phyloP scores from a whole-genome alignment of 2,113 vertebrate species.

The Vulpes vulpes region DNA sequence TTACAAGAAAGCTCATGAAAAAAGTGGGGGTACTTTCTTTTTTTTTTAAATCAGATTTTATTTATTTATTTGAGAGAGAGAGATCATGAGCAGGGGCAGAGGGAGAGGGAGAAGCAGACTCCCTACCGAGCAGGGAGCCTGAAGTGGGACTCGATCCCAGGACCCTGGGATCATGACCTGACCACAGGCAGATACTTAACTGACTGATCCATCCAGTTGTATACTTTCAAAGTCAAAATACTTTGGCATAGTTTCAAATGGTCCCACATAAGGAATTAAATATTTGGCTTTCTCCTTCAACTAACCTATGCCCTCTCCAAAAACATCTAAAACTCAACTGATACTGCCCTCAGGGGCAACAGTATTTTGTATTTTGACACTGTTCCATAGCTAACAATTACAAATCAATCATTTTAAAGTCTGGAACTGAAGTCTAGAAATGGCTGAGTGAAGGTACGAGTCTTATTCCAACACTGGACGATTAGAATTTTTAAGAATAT shows the following conservation, averaged over 20 bases:
- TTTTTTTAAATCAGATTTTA: too few species aligned
- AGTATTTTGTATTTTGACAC: conserved; percentile 41
- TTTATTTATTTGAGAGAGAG: too few species aligned
- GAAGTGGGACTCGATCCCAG: too few species aligned
- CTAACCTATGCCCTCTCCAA: conserved; percentile 1
- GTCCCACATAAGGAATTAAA: conserved; percentile 51
- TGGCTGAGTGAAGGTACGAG: neutral
- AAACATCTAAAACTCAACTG: conserved; percentile 63
- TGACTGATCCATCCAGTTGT: too few species aligned
- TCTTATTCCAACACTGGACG: neutral
- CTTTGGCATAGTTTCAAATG: neutral
- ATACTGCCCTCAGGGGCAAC: neutral
- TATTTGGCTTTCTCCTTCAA: conserved; percentile 64
- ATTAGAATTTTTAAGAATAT: neutral
- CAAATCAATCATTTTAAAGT: conserved; percentile 40
- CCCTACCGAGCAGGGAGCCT: too few species aligned
- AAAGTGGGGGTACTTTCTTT: neutral
- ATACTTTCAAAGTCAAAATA: conserved; percentile 37
- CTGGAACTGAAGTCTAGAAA: neutral
- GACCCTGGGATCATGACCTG: too few species aligned
- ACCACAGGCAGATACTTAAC: too few species aligned
- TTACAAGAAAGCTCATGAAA: conserved; percentile 25
- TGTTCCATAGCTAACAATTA: conserved; percentile 41
- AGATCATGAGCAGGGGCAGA: too few species aligned
- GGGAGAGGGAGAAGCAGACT: too few species aligned